A percentile compares a stretch with the other conserved stretches of the same genome.
Evolutionary conservation across 2,888 invertebrate genomes (phyloP).

Genomic region (Podotricha telesiphe): DNA sequence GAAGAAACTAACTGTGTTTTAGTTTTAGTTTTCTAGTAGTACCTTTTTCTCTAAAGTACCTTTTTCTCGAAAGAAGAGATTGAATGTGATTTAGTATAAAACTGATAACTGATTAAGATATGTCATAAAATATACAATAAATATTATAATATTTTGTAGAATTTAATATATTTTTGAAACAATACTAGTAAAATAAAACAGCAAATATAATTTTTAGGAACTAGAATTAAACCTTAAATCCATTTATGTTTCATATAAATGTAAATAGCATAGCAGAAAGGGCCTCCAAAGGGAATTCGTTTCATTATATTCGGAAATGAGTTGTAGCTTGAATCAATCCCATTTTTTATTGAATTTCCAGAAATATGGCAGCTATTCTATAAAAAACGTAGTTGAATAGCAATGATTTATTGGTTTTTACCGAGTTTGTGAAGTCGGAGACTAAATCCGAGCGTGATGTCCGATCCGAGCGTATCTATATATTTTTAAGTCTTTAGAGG

Average conservation of each 20-base stretch:
- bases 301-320: constrained; percentile 55
- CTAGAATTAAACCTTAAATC: constrained; percentile 47
- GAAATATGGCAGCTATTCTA: constrained; percentile 40
- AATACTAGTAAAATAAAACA: constrained; percentile 13
- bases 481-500: too few species aligned
- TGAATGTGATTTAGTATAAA: too few species aligned
- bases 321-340: constrained; percentile 58
- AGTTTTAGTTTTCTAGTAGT: too few species aligned
- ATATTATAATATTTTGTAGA: too few species aligned
- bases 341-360: constrained; percentile 55
- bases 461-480: too few species aligned
- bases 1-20: constrained; percentile 4
- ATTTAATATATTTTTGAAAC: not conserved
- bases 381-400: constrained; percentile 32
- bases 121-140: too few species aligned
- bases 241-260: constrained; percentile 69
- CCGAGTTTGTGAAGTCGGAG: not conserved
- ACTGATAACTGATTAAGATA: too few species aligned
- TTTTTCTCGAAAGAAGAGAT: too few species aligned
- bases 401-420: constrained; percentile 25
- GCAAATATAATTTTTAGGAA: constrained; percentile 23
- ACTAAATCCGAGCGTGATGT: too few species aligned
- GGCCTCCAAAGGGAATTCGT: constrained; percentile 57
- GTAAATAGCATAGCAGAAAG: constrained; percentile 60
- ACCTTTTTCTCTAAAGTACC: too few species aligned